Conservation (phyloP, 2,113 vertebrate genomes). For the Orcinus orca region DNA sequence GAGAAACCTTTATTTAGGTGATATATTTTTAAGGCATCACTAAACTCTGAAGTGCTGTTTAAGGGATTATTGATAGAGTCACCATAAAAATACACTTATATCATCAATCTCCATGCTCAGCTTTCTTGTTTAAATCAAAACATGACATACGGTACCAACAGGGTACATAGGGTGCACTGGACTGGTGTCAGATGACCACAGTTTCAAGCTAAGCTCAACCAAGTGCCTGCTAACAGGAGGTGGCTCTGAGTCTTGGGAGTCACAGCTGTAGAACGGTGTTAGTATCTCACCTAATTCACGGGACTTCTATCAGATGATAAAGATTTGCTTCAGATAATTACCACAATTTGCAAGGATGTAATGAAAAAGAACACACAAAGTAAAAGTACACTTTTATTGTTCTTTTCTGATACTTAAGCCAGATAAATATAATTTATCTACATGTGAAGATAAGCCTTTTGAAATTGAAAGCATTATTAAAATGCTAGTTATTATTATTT, state of each 20-base stretch:
- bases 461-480: constrained; percentile 15
- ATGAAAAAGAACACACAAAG: not conserved
- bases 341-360: not conserved
- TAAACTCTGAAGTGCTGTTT: constrained; percentile 7
- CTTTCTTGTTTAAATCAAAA: constrained; percentile 52
- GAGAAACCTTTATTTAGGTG: not conserved
- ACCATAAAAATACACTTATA: constrained; percentile 29
- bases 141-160: not conserved
- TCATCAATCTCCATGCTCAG: constrained; percentile 36
- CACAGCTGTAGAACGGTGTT: not conserved
- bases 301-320: not conserved
- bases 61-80: constrained; percentile 44
- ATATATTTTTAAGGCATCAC: constrained; percentile 42
- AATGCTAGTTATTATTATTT: not conserved
- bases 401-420: not conserved
- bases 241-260: not conserved
- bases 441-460: not conserved
- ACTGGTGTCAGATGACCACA: not conserved
- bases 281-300: not conserved
- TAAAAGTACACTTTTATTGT: not conserved
- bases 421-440: not conserved
- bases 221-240: not conserved
- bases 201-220: not conserved
- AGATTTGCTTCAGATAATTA: not conserved
- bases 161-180: not conserved